phyloP scores from a whole-genome alignment of 2,113 vertebrate species.

The Myrmophylax atrothorax region DNA sequence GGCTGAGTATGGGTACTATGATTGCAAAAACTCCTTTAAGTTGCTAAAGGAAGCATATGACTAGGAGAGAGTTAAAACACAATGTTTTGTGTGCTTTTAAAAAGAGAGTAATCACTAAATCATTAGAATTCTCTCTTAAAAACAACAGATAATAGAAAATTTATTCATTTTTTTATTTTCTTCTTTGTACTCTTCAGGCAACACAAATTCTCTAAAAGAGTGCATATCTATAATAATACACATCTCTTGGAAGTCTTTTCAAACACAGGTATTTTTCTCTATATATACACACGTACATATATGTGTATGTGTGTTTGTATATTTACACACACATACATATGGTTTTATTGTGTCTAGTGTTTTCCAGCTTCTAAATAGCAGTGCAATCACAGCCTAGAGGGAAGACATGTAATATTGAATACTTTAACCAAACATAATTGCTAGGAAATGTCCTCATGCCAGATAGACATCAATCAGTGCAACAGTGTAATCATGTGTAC shows the following conservation, averaged over 20 bases:
- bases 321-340: too few species aligned
- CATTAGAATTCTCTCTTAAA: background rate
- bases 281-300: accelerated
- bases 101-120: background rate
- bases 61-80: background rate
- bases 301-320: background rate
- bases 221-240: background rate
- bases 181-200: background rate
- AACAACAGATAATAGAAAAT: background rate
- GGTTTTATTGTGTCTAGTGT: background rate
- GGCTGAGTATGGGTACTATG: background rate
- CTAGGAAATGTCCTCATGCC: background rate
- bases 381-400: background rate
- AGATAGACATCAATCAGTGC: background rate
- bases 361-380: background rate
- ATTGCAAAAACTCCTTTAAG: background rate
- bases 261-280: background rate
- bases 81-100: background rate
- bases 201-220: background rate
- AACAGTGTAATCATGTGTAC: background rate
- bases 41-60: background rate
- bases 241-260: background rate
- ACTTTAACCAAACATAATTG: background rate
- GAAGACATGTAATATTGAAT: background rate
- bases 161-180: background rate